phyloP scores from a whole-genome alignment of 2,797 vertebrate genomes.

The Garrulus glandarius region DNA sequence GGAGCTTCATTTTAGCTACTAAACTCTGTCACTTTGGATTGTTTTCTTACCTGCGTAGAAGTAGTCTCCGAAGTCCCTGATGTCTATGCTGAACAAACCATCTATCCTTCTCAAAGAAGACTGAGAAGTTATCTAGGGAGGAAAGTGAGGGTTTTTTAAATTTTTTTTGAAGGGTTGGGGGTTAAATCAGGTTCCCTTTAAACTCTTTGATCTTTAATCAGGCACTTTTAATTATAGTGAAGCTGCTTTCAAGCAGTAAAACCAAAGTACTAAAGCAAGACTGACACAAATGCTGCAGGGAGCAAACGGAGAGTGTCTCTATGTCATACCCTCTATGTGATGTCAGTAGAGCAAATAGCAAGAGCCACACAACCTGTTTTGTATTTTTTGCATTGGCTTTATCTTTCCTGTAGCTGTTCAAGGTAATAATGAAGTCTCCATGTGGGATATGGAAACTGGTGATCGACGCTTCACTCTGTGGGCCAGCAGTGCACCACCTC shows the following conservation, averaged over 20 bases:
- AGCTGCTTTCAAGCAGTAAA: neutral
- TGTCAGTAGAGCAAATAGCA: neutral
- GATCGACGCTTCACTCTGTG: conserved; percentile 94
- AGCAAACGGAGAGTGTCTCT: neutral
- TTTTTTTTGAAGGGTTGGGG: neutral
- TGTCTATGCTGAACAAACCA: neutral
- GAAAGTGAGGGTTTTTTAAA: neutral
- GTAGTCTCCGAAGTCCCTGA: neutral
- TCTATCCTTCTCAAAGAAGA: neutral
- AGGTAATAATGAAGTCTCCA: conserved; percentile 97
- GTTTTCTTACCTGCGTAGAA: neutral
- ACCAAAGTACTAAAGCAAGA: neutral
- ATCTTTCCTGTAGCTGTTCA: conserved; percentile 84
- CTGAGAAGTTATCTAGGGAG: neutral
- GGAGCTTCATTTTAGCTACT: neutral
- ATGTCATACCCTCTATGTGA: neutral
- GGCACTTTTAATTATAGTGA: neutral
- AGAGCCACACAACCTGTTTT: neutral
- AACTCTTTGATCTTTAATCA: neutral
- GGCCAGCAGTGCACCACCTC: conserved; percentile 93
- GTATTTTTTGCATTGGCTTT: neutral
- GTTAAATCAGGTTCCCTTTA: neutral
- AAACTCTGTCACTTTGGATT: neutral
- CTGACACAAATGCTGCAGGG: neutral
- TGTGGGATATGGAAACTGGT: conserved; percentile 99